Percentiles rank a stretch among this genome's conserved stretches.
Conservation (phyloP, 2,888 invertebrate genomes). For the Proisotoma minuta region DNA sequence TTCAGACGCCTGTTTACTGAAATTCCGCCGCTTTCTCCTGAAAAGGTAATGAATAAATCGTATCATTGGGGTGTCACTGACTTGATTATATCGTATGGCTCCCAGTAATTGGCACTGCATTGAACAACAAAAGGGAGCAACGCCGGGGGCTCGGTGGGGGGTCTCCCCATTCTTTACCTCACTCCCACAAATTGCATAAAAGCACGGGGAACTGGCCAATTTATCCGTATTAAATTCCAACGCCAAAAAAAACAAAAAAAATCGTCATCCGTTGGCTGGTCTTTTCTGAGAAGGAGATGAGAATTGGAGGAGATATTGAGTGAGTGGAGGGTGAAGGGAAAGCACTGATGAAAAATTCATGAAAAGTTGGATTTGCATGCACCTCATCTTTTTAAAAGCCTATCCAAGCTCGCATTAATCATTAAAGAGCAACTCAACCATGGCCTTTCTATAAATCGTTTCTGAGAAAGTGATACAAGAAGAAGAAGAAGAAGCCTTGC, state of each 20-base stretch:
- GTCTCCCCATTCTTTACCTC: background rate
- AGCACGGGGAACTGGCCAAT: background rate
- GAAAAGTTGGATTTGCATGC: background rate
- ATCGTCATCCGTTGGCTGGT: too few relatives aligned
- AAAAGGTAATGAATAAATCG: too few relatives aligned
- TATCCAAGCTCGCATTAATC: background rate
- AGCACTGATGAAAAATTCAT: background rate
- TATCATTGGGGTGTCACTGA: too few relatives aligned
- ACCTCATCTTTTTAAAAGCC: background rate
- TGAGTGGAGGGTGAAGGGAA: background rate
- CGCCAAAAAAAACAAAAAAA: too few relatives aligned
- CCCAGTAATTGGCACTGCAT: background rate
- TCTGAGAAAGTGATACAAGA: background rate
- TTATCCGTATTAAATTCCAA: background rate
- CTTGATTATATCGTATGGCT: background rate
- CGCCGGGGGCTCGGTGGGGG: too few relatives aligned
- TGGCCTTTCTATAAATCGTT: too few relatives aligned
- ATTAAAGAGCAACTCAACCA: too few relatives aligned
- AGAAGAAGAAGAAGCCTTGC: background rate
- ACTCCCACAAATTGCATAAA: background rate
- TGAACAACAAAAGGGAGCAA: background rate
- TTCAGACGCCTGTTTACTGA: slow-evolving; percentile 99
- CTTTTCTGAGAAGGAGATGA: too few relatives aligned
- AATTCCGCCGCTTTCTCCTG: slow-evolving; percentile 92
- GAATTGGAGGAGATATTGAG: background rate